Conservation (phyloP, 2,888 invertebrate species). For the Minunthozetes semirufus region DNA sequence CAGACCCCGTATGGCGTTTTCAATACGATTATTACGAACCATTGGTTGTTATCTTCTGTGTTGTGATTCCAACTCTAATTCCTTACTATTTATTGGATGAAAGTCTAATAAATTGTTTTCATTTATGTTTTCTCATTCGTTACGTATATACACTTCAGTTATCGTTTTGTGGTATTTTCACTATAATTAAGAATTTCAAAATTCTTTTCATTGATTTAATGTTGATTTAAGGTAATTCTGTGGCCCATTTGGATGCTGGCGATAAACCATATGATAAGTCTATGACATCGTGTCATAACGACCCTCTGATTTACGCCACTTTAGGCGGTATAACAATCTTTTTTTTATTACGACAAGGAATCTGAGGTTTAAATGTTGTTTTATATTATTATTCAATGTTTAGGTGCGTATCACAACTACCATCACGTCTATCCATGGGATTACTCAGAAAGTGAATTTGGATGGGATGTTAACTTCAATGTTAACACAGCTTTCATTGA, state of each 20-base stretch:
- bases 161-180: not conserved
- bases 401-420: conserved; percentile 12
- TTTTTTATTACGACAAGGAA: no score
- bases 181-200: no score
- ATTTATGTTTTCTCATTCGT: not conserved
- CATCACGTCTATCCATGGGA: conserved; percentile 18
- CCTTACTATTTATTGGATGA: not conserved
- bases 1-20: not conserved
- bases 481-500: conserved; percentile 8
- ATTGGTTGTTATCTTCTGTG: not conserved
- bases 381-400: no score
- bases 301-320: conserved; percentile 2
- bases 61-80: not conserved
- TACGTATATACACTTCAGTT: conserved; percentile 15
- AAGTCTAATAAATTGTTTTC: not conserved
- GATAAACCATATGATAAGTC: not conserved
- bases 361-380: no score
- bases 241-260: conserved; percentile 5
- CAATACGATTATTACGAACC: conserved; percentile 7
- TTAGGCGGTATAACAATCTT: no score
- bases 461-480: not conserved
- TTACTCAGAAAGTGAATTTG: conserved; percentile 17
- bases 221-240: conserved; percentile 14
- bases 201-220: not conserved
- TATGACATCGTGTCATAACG: not conserved